A percentile compares a stretch with the other conserved stretches of the same genome.
Evolutionary conservation across 2,113 vertebrate genomes (phyloP).

Genomic region (Hemiprocne comata): DNA sequence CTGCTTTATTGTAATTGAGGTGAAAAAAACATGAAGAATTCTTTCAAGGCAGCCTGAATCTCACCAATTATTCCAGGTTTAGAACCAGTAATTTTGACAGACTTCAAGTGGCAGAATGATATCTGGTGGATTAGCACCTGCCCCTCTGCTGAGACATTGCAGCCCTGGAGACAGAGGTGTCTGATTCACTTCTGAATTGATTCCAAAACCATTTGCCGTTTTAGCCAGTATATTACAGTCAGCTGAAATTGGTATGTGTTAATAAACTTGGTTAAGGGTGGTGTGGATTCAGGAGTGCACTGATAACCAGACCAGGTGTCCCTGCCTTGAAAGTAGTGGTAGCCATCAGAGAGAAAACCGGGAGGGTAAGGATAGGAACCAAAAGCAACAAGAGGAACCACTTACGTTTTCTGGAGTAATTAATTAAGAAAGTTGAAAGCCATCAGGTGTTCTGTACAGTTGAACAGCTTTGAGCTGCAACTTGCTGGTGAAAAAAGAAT

Average conservation of each 20-base stretch:
- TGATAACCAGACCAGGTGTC: background rate
- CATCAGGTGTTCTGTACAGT: background rate
- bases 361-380: background rate
- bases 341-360: background rate
- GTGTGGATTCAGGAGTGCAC: background rate
- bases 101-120: background rate
- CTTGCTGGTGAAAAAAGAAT: background rate
- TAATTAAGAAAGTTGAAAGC: background rate
- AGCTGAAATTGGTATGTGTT: conserved; percentile 11
- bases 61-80: background rate
- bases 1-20: background rate
- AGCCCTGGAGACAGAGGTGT: conserved; percentile 13
- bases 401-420: background rate
- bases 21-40: background rate
- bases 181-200: background rate
- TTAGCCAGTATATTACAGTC: conserved; percentile 17
- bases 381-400: background rate
- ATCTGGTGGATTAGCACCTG: background rate
- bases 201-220: background rate
- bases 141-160: background rate
- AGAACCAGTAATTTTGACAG: background rate
- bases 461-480: background rate
- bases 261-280: background rate
- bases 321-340: background rate
- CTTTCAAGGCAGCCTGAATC: background rate